phyloP scores from a whole-genome alignment of 2,888 invertebrate genomes.

The Polylopha cassiicola region DNA sequence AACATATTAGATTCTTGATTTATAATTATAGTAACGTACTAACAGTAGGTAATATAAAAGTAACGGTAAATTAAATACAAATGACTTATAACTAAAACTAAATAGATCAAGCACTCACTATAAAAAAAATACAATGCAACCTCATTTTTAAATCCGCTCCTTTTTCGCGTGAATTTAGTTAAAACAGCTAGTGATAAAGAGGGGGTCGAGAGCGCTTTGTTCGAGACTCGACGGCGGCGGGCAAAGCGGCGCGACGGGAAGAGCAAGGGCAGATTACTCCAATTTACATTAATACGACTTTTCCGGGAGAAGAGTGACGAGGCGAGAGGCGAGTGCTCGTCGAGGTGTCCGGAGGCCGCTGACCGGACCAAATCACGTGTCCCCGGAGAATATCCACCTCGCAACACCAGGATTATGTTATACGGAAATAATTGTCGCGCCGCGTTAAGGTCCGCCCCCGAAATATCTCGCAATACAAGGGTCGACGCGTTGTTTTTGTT shows the following conservation, averaged over 20 bases:
- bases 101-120: no score
- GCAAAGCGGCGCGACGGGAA: conserved; percentile 33
- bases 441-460: conserved; percentile 47
- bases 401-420: conserved; percentile 64
- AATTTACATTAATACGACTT: conserved; percentile 63
- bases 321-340: conserved; percentile 22
- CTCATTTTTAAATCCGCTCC: conserved; percentile 4
- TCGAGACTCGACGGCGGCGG: conserved; percentile 7
- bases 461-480: conserved; percentile 59
- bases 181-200: conserved; percentile 19
- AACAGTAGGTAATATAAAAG: no score
- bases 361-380: conserved; percentile 52
- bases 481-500: conserved; percentile 51
- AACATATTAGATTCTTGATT: no score
- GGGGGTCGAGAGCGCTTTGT: conserved; percentile 29
- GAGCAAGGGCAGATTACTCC: conserved; percentile 50
- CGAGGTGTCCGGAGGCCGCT: conserved; percentile 17
- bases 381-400: conserved; percentile 55
- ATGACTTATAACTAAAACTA: no score
- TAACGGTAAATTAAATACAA: no score
- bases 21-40: no score
- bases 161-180: conserved; percentile 12
- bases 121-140: no score
- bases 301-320: conserved; percentile 44
- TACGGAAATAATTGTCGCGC: conserved; percentile 68